phyloP scores from a whole-genome alignment of 1,140 invertebrate genomes.

The Drosophila baimaii region DNA sequence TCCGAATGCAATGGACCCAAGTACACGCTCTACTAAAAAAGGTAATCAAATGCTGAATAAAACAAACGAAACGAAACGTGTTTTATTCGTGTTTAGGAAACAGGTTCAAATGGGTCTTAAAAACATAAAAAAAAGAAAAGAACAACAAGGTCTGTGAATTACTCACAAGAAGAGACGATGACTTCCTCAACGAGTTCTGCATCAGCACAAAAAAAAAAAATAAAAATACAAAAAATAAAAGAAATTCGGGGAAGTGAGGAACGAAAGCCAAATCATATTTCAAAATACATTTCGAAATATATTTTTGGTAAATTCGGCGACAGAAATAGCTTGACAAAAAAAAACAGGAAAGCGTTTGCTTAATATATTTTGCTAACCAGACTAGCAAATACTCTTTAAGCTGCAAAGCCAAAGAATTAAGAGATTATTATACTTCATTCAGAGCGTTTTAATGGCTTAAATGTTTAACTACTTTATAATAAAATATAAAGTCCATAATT shows the following conservation, averaged over 20 bases:
- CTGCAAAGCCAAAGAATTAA: neutral
- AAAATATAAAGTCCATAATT: too few species aligned
- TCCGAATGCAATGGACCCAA: conserved; percentile 42
- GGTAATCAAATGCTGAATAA: conserved; percentile 21
- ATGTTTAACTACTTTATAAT: neutral
- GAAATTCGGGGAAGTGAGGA: neutral
- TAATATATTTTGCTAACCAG: neutral
- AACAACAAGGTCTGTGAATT: conserved; percentile 23
- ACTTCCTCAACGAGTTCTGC: conserved; percentile 20
- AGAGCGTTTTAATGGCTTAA: neutral
- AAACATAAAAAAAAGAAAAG: neutral
- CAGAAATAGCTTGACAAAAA: conserved; percentile 14
- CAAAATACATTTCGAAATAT: conserved; percentile 31
- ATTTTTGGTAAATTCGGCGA: conserved; percentile 14
- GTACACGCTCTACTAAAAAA: conserved; percentile 22
- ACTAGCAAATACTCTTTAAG: conserved; percentile 7
- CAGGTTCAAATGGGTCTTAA: conserved; percentile 55
- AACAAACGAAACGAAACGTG: conserved; percentile 57
- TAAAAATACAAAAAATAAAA: neutral
- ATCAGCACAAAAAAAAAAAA: conserved; percentile 16
- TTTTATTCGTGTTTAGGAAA: conserved; percentile 69
- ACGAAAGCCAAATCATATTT: conserved; percentile 11
- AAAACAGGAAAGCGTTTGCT: neutral
- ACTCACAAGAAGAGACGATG: conserved; percentile 15
- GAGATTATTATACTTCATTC: neutral